These are phyloP conservation scores for Morone saxatilis DNA, from an alignment of 2,113 vertebrate genomes.

Conservation along the genomic window DNA sequence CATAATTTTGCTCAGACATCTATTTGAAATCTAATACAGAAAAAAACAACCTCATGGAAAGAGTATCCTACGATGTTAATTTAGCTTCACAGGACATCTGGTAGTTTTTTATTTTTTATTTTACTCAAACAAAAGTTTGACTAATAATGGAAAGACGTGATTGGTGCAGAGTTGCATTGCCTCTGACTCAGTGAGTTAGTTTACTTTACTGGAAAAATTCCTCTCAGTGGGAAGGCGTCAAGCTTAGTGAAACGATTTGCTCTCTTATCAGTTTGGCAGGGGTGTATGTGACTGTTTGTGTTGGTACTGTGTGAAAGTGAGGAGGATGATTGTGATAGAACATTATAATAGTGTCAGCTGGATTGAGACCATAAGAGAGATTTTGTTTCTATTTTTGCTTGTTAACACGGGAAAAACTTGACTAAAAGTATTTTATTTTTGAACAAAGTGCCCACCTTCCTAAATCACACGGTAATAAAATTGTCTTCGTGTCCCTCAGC, in stretches of 20 bases:
- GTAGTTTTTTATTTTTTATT: background rate
- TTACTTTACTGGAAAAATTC: slow-evolving; percentile 30
- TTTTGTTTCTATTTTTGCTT: background rate
- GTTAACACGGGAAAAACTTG: background rate
- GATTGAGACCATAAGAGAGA: slow-evolving; percentile 25
- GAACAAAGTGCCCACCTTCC: background rate
- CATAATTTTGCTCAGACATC: background rate
- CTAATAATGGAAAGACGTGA: slow-evolving; percentile 12
- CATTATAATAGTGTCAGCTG: slow-evolving; percentile 48
- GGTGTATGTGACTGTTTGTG: slow-evolving; percentile 33
- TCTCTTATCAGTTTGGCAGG: slow-evolving; percentile 48
- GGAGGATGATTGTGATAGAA: slow-evolving; percentile 34
- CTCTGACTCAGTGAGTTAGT: slow-evolving; percentile 30
- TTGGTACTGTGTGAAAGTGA: slow-evolving; percentile 49
- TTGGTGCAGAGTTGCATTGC: background rate
- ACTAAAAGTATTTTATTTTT: background rate
- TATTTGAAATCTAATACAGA: background rate
- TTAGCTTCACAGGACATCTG: slow-evolving; percentile 12
- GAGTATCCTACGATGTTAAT: background rate
- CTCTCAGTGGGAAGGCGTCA: slow-evolving; percentile 35
- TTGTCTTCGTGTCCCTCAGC: background rate
- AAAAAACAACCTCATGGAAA: background rate
- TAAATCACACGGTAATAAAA: background rate
- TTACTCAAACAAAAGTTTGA: slow-evolving; percentile 14
- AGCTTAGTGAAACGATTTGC: slow-evolving; percentile 36